phyloP scores from a whole-genome alignment of 2,113 vertebrate species.

The Albula glossodonta region DNA sequence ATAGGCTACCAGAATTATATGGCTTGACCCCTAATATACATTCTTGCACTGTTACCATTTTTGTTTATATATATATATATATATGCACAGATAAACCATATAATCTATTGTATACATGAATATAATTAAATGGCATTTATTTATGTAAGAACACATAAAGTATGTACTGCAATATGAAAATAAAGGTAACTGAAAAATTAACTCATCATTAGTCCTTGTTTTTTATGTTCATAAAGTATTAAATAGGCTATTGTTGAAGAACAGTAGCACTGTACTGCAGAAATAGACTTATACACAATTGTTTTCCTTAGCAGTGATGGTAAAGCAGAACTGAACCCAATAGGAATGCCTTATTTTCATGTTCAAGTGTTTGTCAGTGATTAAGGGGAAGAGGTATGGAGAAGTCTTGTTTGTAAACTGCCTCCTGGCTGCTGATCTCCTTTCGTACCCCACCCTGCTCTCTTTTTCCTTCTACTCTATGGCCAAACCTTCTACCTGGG shows the following conservation, averaged over 20 bases:
- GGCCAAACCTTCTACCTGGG: no score
- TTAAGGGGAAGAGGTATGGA: no score
- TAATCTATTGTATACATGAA: constrained; percentile 68
- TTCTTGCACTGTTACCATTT: constrained; percentile 75
- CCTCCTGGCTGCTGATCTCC: no score
- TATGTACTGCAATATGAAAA: constrained; percentile 79
- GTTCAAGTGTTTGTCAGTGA: no score
- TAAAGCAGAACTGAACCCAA: no score
- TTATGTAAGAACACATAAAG: constrained; percentile 75
- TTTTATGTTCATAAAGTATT: background rate
- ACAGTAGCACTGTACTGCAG: background rate
- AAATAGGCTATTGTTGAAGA: background rate
- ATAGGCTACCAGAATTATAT: constrained; percentile 60
- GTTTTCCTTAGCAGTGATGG: no score
- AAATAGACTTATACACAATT: no score
- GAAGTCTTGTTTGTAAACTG: no score
- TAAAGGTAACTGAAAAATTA: constrained; percentile 78
- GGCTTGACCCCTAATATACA: constrained; percentile 63
- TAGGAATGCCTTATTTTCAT: no score
- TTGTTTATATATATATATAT: constrained; percentile 64
- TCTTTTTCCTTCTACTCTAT: no score
- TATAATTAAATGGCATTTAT: constrained; percentile 72
- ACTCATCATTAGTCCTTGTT: constrained; percentile 20
- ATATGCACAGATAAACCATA: constrained; percentile 70
- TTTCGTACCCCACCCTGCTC: no score